A percentile compares a stretch with the other conserved stretches of the same genome.
Evolutionary conservation across 1,140 invertebrate species (phyloP).

Genomic region (Metopolophium dirhodum): DNA sequence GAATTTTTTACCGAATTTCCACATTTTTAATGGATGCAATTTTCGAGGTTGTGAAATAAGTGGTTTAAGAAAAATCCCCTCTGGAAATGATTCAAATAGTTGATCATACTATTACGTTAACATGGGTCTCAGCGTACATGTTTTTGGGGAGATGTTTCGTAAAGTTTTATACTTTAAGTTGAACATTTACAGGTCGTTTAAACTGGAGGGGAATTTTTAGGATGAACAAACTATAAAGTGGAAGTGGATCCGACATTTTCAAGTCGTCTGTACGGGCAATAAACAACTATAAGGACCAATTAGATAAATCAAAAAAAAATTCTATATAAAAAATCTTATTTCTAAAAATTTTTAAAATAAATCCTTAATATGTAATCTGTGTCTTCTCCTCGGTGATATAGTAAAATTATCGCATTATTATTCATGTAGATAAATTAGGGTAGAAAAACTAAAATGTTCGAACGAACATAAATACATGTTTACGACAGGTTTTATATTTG

Average conservation of each 20-base stretch:
- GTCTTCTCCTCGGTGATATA: neutral
- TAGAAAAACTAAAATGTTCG: neutral
- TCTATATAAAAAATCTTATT: neutral
- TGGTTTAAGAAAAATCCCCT: neutral
- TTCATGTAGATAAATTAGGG: neutral
- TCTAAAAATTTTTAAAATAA: neutral
- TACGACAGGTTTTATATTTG: neutral
- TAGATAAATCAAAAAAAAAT: neutral
- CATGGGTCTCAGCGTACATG: neutral
- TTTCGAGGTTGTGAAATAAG: neutral
- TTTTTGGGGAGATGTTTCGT: neutral
- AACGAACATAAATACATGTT: neutral
- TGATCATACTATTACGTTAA: neutral
- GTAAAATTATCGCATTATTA: neutral
- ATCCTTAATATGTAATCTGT: neutral
- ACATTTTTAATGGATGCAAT: neutral
- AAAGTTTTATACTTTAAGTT: conserved; percentile 1
- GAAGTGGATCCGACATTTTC: neutral
- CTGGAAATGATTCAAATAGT: neutral
- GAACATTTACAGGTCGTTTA: neutral
- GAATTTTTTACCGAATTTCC: neutral
- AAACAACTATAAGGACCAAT: neutral
- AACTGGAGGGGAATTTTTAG: neutral
- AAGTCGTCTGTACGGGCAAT: neutral
- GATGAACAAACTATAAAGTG: neutral